phyloP scores from a whole-genome alignment of 2,797 vertebrate species.

The Syndactyla subalaris region DNA sequence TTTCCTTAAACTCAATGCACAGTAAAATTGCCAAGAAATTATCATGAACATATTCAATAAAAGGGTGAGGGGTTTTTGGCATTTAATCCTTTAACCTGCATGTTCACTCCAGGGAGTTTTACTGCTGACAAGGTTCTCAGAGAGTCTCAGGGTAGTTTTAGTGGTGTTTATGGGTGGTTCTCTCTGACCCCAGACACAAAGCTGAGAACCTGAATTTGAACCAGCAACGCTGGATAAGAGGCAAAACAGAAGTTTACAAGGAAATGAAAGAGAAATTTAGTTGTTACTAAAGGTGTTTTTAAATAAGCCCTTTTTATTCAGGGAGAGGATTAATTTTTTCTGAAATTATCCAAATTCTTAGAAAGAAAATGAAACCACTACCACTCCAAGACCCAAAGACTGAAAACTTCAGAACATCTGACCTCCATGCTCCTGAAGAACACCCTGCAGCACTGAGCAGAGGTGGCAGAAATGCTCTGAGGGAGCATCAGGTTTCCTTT shows the following conservation, averaged over 20 bases:
- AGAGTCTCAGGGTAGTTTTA: background rate
- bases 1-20: background rate
- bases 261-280: background rate
- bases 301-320: background rate
- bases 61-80: background rate
- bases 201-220: background rate
- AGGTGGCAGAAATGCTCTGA: background rate
- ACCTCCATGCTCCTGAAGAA: background rate
- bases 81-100: background rate
- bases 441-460: background rate
- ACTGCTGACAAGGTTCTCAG: background rate
- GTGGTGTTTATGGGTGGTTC: background rate
- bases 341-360: background rate
- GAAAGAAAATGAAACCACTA: background rate
- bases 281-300: background rate
- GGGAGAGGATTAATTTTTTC: background rate
- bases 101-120: background rate
- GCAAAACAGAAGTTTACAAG: background rate
- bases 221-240: background rate
- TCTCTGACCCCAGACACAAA: background rate
- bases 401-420: background rate
- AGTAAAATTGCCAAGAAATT: background rate
- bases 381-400: background rate
- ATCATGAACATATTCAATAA: background rate
- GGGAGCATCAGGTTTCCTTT: background rate